Evolutionary conservation across 2,797 vertebrate genomes (phyloP).

Genomic region (Mus spretus): DNA sequence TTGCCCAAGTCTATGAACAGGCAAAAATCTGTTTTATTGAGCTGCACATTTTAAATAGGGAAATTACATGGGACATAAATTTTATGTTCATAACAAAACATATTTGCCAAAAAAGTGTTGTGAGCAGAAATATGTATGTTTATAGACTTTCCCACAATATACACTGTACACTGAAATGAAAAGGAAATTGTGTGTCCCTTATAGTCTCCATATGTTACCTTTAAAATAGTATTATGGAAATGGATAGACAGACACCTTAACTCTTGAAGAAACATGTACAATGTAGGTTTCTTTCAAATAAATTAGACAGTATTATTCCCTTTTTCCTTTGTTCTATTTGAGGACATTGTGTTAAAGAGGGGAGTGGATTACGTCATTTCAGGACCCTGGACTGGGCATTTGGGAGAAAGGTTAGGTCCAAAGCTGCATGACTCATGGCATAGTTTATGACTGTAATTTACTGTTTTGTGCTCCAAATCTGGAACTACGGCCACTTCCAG

Average conservation of each 20-base stretch:
- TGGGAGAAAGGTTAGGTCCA: slow-evolving; percentile 62
- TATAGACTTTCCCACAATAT: background rate
- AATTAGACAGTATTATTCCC: background rate
- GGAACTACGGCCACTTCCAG: slow-evolving; percentile 20
- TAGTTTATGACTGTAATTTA: slow-evolving; percentile 73
- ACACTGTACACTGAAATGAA: background rate
- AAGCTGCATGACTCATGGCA: slow-evolving; percentile 56
- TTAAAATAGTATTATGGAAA: background rate
- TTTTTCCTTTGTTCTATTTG: slow-evolving; percentile 31
- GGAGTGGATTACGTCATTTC: slow-evolving; percentile 49
- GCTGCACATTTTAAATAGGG: background rate
- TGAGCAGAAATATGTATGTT: background rate
- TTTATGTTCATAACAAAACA: background rate
- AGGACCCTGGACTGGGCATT: background rate
- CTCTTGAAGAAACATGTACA: background rate
- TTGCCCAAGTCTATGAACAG: background rate
- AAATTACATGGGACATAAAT: background rate
- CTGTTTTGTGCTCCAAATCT: background rate
- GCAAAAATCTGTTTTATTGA: background rate
- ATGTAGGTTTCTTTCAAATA: slow-evolving; percentile 7
- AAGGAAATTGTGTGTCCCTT: background rate
- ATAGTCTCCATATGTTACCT: background rate
- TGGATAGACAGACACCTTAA: background rate
- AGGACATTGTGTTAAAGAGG: slow-evolving; percentile 3
- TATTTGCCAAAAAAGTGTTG: background rate